Percentiles rank a stretch among this genome's conserved stretches.
Conservation (phyloP, 2,113 vertebrate species). For the Pheucticus melanocephalus region DNA sequence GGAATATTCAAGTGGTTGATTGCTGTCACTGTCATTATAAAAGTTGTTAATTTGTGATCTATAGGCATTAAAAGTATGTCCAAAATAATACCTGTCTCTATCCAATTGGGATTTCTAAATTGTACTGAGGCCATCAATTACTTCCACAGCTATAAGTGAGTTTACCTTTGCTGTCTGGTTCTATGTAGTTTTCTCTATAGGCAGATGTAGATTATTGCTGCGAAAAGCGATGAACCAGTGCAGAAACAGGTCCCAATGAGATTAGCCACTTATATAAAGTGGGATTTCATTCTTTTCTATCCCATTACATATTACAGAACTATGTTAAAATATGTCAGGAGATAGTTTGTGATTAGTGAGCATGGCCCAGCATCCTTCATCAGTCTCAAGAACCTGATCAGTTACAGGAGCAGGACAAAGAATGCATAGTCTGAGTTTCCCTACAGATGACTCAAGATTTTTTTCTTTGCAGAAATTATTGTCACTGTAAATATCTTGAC, state of each 20-base stretch:
- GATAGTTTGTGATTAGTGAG: background rate
- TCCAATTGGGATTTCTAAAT: background rate
- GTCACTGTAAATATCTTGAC: background rate
- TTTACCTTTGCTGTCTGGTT: background rate
- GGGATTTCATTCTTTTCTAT: background rate
- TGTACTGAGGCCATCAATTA: background rate
- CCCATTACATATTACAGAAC: background rate
- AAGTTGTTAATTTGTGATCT: background rate
- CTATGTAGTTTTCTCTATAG: background rate
- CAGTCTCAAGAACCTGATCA: background rate
- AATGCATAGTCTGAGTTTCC: background rate
- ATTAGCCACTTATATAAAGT: background rate
- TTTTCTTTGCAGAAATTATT: background rate
- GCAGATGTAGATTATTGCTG: background rate
- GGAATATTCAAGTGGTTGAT: background rate
- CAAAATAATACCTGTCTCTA: background rate
- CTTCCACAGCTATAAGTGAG: background rate
- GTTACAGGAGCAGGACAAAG: background rate
- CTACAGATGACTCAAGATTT: background rate
- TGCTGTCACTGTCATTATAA: background rate
- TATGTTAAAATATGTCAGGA: background rate
- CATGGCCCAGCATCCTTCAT: background rate
- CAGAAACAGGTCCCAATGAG: background rate
- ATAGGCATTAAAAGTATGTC: background rate
- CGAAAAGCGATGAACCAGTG: background rate